phyloP scores from a whole-genome alignment of 1,140 invertebrate genomes.

The Samia ricini region DNA sequence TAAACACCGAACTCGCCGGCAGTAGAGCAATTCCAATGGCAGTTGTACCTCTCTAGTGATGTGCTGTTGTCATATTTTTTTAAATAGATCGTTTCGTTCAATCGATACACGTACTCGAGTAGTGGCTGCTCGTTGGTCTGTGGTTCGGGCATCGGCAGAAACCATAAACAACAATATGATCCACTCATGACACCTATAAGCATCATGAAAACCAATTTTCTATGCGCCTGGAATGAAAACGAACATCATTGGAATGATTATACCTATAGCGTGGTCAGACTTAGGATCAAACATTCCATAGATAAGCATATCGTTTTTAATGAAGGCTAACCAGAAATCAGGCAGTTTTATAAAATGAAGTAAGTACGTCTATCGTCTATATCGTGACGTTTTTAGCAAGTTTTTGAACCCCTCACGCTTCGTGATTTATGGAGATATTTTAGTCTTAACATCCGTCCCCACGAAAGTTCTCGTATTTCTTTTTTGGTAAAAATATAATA shows the following conservation, averaged over 20 bases:
- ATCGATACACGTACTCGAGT: conserved; percentile 44
- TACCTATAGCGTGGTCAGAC: too few relatives aligned
- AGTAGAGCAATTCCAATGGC: conserved; percentile 58
- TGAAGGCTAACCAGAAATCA: too few relatives aligned
- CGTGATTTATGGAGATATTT: too few relatives aligned
- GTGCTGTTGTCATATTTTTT: conserved; percentile 31
- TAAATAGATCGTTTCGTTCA: conserved; percentile 60
- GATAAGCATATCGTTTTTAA: too few relatives aligned
- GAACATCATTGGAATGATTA: not conserved
- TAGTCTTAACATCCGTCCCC: too few relatives aligned
- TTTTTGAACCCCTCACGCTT: too few relatives aligned
- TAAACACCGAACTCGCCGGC: conserved; percentile 44
- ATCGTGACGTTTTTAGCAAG: too few relatives aligned
- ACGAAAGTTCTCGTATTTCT: too few relatives aligned
- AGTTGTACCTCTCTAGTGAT: conserved; percentile 47
- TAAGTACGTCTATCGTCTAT: too few relatives aligned
- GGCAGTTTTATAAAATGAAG: too few relatives aligned
- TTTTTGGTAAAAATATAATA: too few relatives aligned
- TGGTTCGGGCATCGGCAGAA: conserved; percentile 77
- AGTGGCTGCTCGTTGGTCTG: conserved; percentile 26
- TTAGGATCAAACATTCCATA: too few relatives aligned
- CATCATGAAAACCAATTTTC: conserved; percentile 84
- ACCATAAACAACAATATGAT: conserved; percentile 81
- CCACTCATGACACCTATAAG: conserved; percentile 81
- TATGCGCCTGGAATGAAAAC: conserved; percentile 68